These are phyloP conservation scores for Pachypanchax playfairii DNA, from an alignment of 2,113 vertebrate species.

Conservation along the genomic window DNA sequence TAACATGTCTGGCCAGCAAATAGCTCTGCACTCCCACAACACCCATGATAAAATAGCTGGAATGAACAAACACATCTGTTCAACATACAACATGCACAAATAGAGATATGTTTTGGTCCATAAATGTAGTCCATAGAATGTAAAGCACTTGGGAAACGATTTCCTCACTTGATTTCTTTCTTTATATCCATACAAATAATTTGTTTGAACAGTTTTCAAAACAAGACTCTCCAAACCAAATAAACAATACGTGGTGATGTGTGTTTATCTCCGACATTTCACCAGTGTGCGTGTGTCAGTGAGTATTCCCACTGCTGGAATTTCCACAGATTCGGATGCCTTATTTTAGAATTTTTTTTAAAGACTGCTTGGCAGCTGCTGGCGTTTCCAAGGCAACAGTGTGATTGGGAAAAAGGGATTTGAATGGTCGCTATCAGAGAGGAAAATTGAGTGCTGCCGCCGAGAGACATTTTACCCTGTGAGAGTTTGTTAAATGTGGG, in stretches of 20 bases:
- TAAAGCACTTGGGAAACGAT: constrained; percentile 38
- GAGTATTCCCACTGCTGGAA: constrained; percentile 54
- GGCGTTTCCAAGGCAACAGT: constrained; percentile 76
- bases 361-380: constrained; percentile 63
- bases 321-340: constrained; percentile 53
- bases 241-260: constrained; percentile 12
- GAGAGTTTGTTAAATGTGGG: constrained; percentile 77
- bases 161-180: constrained; percentile 38
- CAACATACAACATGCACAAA: constrained; percentile 29
- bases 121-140: constrained; percentile 44
- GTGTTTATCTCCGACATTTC: constrained; percentile 14
- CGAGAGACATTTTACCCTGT: constrained; percentile 59
- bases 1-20: constrained; percentile 62
- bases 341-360: constrained; percentile 65
- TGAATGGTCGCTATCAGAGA: constrained; percentile 68
- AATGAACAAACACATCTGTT: constrained; percentile 51
- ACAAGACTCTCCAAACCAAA: constrained; percentile 32
- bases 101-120: constrained; percentile 31
- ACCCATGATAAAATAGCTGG: constrained; percentile 42
- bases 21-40: constrained; percentile 50
- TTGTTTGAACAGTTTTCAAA: constrained; percentile 39
- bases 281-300: constrained; percentile 26
- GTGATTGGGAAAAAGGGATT: constrained; percentile 65
- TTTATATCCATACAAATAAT: constrained; percentile 23
- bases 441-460: constrained; percentile 64